Conservation (phyloP, 2,888 invertebrate species). For the Lamproptera curius region DNA sequence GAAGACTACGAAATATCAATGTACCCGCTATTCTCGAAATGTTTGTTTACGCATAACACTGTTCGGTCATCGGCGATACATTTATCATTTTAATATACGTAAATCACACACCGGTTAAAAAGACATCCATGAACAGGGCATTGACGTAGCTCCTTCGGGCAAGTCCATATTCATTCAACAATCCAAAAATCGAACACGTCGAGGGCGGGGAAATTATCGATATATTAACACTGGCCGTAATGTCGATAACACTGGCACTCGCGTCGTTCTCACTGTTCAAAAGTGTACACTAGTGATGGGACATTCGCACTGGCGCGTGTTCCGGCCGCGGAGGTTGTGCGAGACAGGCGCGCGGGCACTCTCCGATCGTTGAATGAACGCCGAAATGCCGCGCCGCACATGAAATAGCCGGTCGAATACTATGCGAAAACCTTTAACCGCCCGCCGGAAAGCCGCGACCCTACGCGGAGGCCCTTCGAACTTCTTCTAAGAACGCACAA, state of each 20-base stretch:
- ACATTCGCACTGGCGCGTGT: slow-evolving; percentile 47
- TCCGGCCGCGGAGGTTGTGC: slow-evolving; percentile 52
- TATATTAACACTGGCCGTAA: slow-evolving; percentile 13
- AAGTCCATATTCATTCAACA: slow-evolving; percentile 73
- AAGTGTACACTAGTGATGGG: slow-evolving; percentile 40
- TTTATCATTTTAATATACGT: slow-evolving; percentile 30
- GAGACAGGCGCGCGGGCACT: slow-evolving; percentile 72
- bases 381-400: slow-evolving; percentile 74
- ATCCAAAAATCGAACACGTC: slow-evolving; percentile 45
- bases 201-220: slow-evolving; percentile 31
- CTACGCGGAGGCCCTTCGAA: slow-evolving; percentile 48
- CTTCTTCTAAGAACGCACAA: no score
- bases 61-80: slow-evolving; percentile 1
- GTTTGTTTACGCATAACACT: slow-evolving; percentile 17
- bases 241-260: slow-evolving; percentile 47
- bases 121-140: slow-evolving; percentile 78
- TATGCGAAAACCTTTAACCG: slow-evolving; percentile 75
- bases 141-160: slow-evolving; percentile 70
- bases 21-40: slow-evolving; percentile 24
- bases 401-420: slow-evolving; percentile 74
- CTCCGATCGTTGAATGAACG: slow-evolving; percentile 75
- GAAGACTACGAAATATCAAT: slow-evolving; percentile 2
- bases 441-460: slow-evolving; percentile 55
- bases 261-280: slow-evolving; percentile 31
- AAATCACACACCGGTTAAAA: slow-evolving; percentile 73